These are phyloP conservation scores for Cryptocephalus primarius DNA, from an alignment of 2,888 invertebrate genomes.

Conservation along the genomic window DNA sequence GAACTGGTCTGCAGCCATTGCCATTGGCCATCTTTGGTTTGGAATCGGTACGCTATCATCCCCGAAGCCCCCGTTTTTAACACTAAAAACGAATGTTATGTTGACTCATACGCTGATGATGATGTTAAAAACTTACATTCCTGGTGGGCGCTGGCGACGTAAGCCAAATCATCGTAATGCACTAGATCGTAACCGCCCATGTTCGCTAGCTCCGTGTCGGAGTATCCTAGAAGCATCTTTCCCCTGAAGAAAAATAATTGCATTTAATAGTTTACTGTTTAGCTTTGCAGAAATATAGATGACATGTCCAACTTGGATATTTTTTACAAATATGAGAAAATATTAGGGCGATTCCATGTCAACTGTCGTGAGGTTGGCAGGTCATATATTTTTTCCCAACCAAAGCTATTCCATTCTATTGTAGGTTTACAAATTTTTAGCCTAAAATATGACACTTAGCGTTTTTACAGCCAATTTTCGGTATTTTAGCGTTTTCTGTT, in stretches of 20 bases:
- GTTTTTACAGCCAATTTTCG: too few relatives aligned
- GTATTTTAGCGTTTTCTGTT: too few relatives aligned
- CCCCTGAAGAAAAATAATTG: slow-evolving; percentile 49
- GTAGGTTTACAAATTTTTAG: too few relatives aligned
- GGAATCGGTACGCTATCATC: slow-evolving; percentile 96
- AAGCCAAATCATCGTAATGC: slow-evolving; percentile 94
- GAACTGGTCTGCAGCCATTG: slow-evolving; percentile 98
- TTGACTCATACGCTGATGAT: too few relatives aligned
- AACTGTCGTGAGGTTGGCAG: too few relatives aligned
- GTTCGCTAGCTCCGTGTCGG: slow-evolving; percentile 80
- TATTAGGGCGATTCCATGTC: too few relatives aligned
- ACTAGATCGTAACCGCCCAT: slow-evolving; percentile 97
- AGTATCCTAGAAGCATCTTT: slow-evolving; percentile 88
- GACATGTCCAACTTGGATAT: too few relatives aligned
- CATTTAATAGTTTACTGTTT: neutral
- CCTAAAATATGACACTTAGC: too few relatives aligned
- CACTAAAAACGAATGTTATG: slow-evolving; percentile 49
- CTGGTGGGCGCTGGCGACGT: slow-evolving; percentile 97
- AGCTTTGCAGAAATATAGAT: neutral
- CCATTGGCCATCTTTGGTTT: slow-evolving; percentile 89
- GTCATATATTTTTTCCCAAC: too few relatives aligned
- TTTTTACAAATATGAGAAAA: too few relatives aligned
- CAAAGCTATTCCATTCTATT: too few relatives aligned
- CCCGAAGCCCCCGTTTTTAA: slow-evolving; percentile 98
- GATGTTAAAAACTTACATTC: slow-evolving; percentile 66